These are phyloP conservation scores for Ooceraea biroi DNA, from an alignment of 1,140 invertebrate genomes.

Conservation along the genomic window DNA sequence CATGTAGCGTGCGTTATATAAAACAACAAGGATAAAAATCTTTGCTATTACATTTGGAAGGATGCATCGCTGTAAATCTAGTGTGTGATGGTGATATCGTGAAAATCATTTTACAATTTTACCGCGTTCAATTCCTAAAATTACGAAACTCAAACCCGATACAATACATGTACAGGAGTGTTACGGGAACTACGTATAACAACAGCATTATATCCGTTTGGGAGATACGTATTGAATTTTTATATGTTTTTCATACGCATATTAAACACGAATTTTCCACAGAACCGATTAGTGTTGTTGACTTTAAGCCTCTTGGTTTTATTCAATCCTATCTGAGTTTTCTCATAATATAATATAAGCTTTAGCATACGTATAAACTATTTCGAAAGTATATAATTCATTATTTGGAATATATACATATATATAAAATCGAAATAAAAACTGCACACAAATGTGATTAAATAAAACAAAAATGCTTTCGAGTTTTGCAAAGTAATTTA, in stretches of 20 bases:
- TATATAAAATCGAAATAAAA: not conserved
- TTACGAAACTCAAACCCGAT: not conserved
- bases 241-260: no score
- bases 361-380: not conserved
- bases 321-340: not conserved
- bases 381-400: slow-evolving; percentile 19
- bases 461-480: slow-evolving; percentile 40
- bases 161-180: not conserved
- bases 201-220: slow-evolving; percentile 1
- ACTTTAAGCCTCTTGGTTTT: not conserved
- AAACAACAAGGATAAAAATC: not conserved
- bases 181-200: not conserved
- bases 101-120: not conserved
- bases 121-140: slow-evolving; percentile 9
- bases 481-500: slow-evolving; percentile 50
- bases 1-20: not conserved
- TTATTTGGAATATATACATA: slow-evolving; percentile 3
- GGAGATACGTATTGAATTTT: slow-evolving; percentile 1
- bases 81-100: not conserved
- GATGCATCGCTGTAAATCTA: not conserved
- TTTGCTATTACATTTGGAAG: not conserved
- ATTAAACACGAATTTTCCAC: slow-evolving; percentile 14
- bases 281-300: not conserved
- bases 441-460: not conserved
- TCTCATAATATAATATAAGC: no score